phyloP scores from a whole-genome alignment of 1,140 invertebrate genomes.

The Cephus cinctus region DNA sequence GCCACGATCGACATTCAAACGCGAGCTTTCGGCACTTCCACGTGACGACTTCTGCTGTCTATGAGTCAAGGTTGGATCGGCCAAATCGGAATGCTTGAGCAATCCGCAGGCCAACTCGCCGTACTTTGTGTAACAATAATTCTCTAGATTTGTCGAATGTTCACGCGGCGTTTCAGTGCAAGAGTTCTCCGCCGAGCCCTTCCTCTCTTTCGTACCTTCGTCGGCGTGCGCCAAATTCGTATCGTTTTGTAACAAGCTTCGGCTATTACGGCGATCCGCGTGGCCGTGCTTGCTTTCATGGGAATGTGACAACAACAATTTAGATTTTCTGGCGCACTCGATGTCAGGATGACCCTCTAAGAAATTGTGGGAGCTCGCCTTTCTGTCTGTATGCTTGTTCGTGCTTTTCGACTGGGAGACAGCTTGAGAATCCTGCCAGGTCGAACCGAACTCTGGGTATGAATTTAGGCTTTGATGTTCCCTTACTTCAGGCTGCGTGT shows the following conservation, averaged over 20 bases:
- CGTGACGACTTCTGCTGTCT: slow-evolving; percentile 1
- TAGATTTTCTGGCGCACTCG: no score
- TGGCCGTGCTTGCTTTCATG: background rate
- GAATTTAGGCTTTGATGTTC: no score
- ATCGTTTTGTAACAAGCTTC: no score
- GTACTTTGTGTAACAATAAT: slow-evolving; percentile 18
- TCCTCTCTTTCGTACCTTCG: background rate
- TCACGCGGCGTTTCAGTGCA: slow-evolving; percentile 2
- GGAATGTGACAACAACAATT: background rate
- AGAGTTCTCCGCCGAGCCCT: background rate
- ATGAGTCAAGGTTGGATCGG: slow-evolving; percentile 17
- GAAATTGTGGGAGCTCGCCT: no score
- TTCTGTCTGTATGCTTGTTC: no score
- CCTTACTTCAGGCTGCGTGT: no score
- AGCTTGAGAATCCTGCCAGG: no score
- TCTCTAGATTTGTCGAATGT: slow-evolving; percentile 17
- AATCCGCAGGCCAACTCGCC: slow-evolving; percentile 25
- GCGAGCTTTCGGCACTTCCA: background rate
- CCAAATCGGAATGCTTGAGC: slow-evolving; percentile 23
- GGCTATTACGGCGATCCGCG: no score
- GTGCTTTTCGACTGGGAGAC: no score
- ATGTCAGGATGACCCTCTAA: no score
- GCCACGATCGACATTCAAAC: background rate
- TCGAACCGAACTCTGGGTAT: no score
- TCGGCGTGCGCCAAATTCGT: background rate